Evolutionary conservation across 2,888 invertebrate genomes (phyloP), one percentile per base, ranked within the genome.

Genomic region (Leptodirus hochenwartii): DNA sequence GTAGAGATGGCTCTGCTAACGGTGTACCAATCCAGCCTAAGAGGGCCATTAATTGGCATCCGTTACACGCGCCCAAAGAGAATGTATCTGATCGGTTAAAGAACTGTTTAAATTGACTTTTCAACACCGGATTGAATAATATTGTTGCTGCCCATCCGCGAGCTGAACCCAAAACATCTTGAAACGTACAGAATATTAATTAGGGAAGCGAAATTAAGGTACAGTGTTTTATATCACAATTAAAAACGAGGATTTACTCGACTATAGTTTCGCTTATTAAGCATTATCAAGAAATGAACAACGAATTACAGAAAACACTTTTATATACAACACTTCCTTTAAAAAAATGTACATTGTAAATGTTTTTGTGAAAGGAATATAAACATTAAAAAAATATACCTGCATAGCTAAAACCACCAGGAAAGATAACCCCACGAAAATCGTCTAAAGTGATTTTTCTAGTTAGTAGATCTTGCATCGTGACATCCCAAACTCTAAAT

Each of bases 381-480:
- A n/a, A n/a, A n/a, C n/a, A n/a, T n/a, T n/a, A n/a, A n/a, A n/a
- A 20, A 4, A 14, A 38, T 36, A 45, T 54, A 78, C 90, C 90
- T 24, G 91, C 95, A 54, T 93, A 96, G 55, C 93, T 95, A 54
- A 98, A 98, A n/a, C 98, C 98, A 10, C 91, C 96, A 1, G 95
- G 95, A 53, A 96, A 96, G 27, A 90, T 72, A 9, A 96, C 49
- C 2, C 96, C 95, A 39, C 75, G 69, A 59, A 93, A 95, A 13
- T 64, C 59, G 35, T 85, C 78, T 17, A 93, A 57, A 2, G 66
- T 71, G 2, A 81, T 64, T 43, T 64, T 65, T 17, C 70, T 70
- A 35, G 61, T 61, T 24, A 84, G 59, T 33, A 93, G 60, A 60
- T 93, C 93, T 44, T 85, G 79, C 84, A 93, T 90, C 1, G 88